These are phyloP conservation scores for Siniperca knerii DNA, from an alignment of 2,113 vertebrate genomes.

Conservation along the genomic window DNA sequence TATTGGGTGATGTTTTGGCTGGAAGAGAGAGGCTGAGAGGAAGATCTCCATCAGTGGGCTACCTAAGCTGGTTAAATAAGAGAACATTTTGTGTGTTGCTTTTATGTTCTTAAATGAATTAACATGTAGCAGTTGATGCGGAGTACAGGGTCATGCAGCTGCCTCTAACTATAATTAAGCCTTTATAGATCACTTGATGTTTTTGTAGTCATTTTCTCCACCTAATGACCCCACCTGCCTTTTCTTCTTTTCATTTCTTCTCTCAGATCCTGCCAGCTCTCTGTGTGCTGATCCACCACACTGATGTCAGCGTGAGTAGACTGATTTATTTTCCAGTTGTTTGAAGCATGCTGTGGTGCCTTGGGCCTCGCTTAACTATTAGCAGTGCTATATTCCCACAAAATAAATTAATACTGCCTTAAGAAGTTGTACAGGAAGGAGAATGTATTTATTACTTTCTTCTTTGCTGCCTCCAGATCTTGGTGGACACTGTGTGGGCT, in stretches of 20 bases:
- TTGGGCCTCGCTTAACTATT: not conserved
- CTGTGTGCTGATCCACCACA: slow-evolving; percentile 98
- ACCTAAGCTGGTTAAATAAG: not conserved
- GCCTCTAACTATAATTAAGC: not conserved
- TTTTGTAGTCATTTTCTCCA: slow-evolving; percentile 20
- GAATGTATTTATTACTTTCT: not conserved
- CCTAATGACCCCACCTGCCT: not conserved
- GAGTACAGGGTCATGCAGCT: not conserved
- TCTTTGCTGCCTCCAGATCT: slow-evolving; percentile 84
- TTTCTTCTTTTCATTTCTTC: slow-evolving; percentile 8
- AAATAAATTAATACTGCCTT: too few relatives aligned
- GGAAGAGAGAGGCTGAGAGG: not conserved
- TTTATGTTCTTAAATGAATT: not conserved
- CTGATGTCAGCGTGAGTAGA: slow-evolving; percentile 97
- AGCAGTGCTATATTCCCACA: not conserved
- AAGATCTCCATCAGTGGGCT: not conserved
- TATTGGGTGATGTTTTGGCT: not conserved
- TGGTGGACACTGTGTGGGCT: slow-evolving; percentile 99
- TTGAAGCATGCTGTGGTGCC: not conserved
- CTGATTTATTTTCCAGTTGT: not conserved
- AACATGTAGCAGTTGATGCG: not conserved
- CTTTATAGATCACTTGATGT: not conserved
- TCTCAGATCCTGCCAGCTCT: slow-evolving; percentile 96
- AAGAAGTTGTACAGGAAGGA: not conserved
- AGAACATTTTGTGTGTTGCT: not conserved